Conservation (phyloP, 2,113 vertebrate genomes). For the Crocuta crocuta region DNA sequence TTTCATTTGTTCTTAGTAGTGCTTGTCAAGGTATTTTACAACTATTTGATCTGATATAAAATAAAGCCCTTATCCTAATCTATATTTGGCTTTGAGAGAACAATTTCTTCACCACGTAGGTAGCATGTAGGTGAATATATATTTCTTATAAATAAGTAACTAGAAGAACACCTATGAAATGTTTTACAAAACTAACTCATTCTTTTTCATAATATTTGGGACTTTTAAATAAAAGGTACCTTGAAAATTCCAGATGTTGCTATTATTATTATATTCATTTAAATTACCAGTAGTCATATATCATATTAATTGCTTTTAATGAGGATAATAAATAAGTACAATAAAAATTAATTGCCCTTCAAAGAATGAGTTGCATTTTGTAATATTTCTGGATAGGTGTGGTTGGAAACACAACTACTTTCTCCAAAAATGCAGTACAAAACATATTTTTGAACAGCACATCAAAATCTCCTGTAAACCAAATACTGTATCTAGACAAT, state of each 20-base stretch:
- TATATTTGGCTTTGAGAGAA: not conserved
- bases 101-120: not conserved
- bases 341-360: conserved; percentile 54
- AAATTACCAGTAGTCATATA: conserved; percentile 52
- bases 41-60: conserved; percentile 19
- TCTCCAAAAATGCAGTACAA: not conserved
- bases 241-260: conserved; percentile 48
- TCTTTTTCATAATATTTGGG: conserved; percentile 45
- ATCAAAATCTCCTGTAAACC: not conserved
- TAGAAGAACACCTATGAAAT: conserved; percentile 13
- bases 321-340: conserved; percentile 66
- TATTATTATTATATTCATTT: conserved; percentile 54
- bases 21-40: not conserved
- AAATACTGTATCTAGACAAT: not conserved
- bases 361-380: conserved; percentile 15
- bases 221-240: not conserved
- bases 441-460: not conserved
- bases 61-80: not conserved
- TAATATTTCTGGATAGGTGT: not conserved
- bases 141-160: conserved; percentile 13
- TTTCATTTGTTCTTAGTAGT: conserved; percentile 26
- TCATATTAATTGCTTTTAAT: conserved; percentile 61
- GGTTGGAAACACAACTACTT: not conserved
- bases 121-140: not conserved
- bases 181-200: not conserved